Percentiles rank a stretch among this genome's conserved stretches.
phyloP scores from a whole-genome alignment of 1,140 invertebrate genomes.

The Brachionus paranguensis region DNA sequence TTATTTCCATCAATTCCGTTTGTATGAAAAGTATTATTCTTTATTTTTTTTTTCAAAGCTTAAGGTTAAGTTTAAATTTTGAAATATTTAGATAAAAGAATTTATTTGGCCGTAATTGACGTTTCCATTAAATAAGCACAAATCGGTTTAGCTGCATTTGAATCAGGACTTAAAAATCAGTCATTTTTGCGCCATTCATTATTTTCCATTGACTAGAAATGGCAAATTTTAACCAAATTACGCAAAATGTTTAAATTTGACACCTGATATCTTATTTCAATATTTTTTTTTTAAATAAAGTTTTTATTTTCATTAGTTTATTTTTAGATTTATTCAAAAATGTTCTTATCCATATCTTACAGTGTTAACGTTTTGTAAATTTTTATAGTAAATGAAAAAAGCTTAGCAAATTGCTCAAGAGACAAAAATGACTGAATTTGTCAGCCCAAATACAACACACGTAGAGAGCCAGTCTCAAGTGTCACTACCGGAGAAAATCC shows the following conservation, averaged over 20 bases:
- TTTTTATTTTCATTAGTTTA: not conserved
- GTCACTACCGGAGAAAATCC: not conserved
- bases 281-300: not conserved
- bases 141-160: not conserved
- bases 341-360: not conserved
- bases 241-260: not conserved
- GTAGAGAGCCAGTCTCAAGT: not conserved
- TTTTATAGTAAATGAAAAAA: not conserved
- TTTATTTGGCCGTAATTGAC: not conserved
- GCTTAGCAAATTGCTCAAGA: not conserved
- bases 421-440: not conserved
- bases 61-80: not conserved
- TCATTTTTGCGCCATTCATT: not conserved
- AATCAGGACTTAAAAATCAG: not conserved
- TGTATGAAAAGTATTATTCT: not conserved
- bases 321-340: not conserved
- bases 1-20: not conserved
- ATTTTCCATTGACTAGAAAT: not conserved
- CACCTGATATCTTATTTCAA: conserved; percentile 4
- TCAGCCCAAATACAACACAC: not conserved
- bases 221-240: not conserved
- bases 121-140: not conserved
- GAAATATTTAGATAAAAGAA: not conserved
- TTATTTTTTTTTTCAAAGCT: not conserved
- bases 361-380: not conserved